A percentile compares a stretch with the other conserved stretches of the same genome.
These are phyloP conservation scores for Drosophila bunnanda DNA, from an alignment of 2,888 invertebrate genomes.

Conservation along the genomic window DNA sequence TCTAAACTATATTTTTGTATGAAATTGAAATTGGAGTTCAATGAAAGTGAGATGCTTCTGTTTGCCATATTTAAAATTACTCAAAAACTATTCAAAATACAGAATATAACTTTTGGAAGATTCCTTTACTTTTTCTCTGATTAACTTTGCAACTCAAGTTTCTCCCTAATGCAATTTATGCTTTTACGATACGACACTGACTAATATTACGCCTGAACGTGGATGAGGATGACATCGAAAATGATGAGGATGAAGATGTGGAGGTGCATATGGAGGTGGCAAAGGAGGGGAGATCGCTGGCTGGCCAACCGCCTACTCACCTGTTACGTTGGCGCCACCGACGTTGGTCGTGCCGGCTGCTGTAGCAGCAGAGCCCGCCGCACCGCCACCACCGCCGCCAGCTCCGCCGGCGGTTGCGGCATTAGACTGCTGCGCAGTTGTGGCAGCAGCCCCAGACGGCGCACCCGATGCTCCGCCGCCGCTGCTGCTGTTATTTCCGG, in stretches of 20 bases:
- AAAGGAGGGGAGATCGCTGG: conserved; percentile 5
- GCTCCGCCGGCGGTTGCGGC: conserved; percentile 40
- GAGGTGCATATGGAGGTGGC: background rate
- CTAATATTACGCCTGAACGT: background rate
- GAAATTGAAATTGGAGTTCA: background rate
- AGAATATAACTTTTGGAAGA: background rate
- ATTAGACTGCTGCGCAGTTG: conserved; percentile 62
- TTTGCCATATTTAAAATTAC: background rate
- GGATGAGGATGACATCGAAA: background rate
- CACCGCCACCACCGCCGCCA: conserved; percentile 47
- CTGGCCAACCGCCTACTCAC: conserved; percentile 64
- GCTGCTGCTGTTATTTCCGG: conserved; percentile 43
- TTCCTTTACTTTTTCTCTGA: background rate
- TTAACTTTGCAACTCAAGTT: background rate
- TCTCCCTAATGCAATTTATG: background rate
- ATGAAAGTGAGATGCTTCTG: background rate
- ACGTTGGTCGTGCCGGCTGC: conserved; percentile 66
- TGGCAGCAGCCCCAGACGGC: conserved; percentile 45
- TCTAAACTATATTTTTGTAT: background rate
- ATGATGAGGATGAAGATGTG: background rate
- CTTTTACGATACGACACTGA: conserved; percentile 4
- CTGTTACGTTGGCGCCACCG: conserved; percentile 73
- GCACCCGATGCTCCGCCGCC: conserved; percentile 49
- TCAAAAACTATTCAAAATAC: background rate
- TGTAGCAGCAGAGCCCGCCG: conserved; percentile 59